Evolutionary conservation across 2,113 vertebrate genomes (phyloP).

Genomic region (Callospermophilus lateralis): DNA sequence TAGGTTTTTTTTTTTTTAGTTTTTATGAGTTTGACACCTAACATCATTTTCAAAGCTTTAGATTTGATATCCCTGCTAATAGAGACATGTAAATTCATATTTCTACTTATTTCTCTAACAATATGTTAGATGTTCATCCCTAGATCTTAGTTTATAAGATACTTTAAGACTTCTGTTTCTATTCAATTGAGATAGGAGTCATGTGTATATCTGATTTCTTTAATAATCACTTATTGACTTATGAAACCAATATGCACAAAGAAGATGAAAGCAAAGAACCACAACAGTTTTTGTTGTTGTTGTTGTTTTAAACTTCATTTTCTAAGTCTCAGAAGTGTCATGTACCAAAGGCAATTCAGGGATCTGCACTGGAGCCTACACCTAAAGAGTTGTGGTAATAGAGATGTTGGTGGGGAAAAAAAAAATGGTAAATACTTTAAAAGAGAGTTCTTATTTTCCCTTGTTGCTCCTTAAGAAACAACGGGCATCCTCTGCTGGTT

Average conservation of each 20-base stretch:
- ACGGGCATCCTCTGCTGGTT: neutral
- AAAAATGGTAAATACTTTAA: neutral
- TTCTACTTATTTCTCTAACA: neutral
- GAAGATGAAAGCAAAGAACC: neutral
- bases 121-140: neutral
- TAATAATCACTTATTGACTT: neutral
- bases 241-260: neutral
- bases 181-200: neutral
- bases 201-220: neutral
- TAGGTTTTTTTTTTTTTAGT: neutral
- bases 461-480: neutral
- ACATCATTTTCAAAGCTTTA: neutral
- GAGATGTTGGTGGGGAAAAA: neutral
- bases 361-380: neutral
- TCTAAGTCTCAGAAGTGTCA: neutral
- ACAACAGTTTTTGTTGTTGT: neutral
- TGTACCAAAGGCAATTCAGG: neutral
- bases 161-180: neutral
- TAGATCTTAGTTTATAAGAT: neutral
- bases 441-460: neutral
- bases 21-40: neutral
- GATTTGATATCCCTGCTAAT: neutral
- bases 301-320: neutral
- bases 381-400: neutral
- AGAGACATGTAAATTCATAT: neutral